Conservation (phyloP, 2,113 vertebrate genomes). For the Poeciliopsis occidentalis region DNA sequence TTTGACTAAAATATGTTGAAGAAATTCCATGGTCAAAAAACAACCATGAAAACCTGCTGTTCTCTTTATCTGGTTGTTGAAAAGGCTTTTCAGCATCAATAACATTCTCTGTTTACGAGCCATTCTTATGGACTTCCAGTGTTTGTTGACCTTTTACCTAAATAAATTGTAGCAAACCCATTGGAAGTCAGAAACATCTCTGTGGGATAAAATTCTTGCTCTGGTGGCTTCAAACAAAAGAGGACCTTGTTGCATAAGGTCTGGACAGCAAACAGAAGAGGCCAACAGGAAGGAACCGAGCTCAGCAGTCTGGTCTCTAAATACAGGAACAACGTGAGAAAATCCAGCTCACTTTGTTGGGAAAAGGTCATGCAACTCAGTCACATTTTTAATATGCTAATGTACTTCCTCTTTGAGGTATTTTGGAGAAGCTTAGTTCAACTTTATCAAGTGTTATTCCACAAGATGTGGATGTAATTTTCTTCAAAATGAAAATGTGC, state of each 20-base stretch:
- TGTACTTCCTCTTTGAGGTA: neutral
- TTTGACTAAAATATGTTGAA: neutral
- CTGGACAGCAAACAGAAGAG: conserved; percentile 16
- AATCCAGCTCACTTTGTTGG: conserved; percentile 18
- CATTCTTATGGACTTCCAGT: neutral
- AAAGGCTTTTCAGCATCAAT: neutral
- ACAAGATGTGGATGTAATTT: neutral
- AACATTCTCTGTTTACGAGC: neutral
- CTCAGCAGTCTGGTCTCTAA: conserved; percentile 55
- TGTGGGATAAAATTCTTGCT: conserved; percentile 30
- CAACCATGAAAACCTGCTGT: too few species aligned
- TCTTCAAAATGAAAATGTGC: neutral
- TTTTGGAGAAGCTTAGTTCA: neutral
- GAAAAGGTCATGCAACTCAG: neutral
- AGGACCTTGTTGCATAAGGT: conserved; percentile 51
- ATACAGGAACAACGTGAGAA: conserved; percentile 14
- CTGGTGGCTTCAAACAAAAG: conserved; percentile 44
- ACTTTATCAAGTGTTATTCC: neutral
- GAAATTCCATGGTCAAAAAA: too few species aligned
- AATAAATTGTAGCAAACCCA: neutral
- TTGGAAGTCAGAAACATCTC: conserved; percentile 32
- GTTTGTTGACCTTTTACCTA: neutral
- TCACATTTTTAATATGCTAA: conserved; percentile 6
- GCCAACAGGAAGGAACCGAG: conserved; percentile 37
- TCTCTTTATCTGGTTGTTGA: neutral